Conservation (phyloP, 1,140 invertebrate genomes). For the Metaphire vulgaris region DNA sequence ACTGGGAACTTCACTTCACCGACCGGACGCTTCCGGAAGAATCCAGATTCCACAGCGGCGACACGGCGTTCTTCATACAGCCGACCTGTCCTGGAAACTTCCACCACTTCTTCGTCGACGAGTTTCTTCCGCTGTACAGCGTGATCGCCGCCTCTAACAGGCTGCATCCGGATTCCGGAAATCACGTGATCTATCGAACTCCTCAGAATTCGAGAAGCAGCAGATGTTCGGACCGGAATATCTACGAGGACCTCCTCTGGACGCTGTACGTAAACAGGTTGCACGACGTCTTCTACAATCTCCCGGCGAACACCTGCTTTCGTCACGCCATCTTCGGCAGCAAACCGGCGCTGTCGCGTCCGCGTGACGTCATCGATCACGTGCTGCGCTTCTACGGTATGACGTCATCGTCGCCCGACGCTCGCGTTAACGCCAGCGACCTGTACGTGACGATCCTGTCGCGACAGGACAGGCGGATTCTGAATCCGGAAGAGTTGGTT, state of each 20-base stretch:
- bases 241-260: neutral
- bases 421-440: no score
- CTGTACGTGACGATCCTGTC: neutral
- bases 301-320: conserved; percentile 5
- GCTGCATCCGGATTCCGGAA: neutral
- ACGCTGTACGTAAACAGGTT: neutral
- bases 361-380: neutral
- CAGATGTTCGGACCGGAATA: neutral
- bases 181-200: neutral
- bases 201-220: neutral
- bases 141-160: neutral
- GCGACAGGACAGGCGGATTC: neutral
- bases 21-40: neutral
- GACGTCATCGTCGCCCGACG: neutral
- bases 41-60: neutral
- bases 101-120: conserved; percentile 5
- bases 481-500: neutral
- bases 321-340: conserved; percentile 1
- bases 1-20: neutral
- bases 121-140: neutral
- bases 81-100: conserved; percentile 1
- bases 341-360: neutral
- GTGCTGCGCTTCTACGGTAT: neutral
- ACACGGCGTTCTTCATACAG: neutral
- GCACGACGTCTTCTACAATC: conserved; percentile 2